Conservation (phyloP, 1,140 invertebrate genomes). For the Musca vetustissima region DNA sequence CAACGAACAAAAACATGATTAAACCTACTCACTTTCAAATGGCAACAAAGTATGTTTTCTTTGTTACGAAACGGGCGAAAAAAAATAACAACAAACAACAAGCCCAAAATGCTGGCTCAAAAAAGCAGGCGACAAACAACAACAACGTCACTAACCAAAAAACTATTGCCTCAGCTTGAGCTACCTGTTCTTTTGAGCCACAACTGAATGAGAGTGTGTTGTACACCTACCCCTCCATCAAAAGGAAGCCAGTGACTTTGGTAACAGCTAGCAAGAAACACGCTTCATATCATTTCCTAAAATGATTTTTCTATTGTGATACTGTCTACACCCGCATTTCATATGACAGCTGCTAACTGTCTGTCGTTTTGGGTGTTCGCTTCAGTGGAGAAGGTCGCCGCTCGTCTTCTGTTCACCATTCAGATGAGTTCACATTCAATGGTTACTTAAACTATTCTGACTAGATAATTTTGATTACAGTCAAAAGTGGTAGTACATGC, state of each 20-base stretch:
- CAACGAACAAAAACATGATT: slow-evolving; percentile 8
- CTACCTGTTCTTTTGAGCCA: slow-evolving; percentile 7
- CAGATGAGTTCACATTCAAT: not conserved
- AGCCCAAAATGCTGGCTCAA: too few relatives aligned
- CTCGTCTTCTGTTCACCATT: too few relatives aligned
- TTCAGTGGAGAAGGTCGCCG: not conserved
- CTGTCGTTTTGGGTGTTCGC: too few relatives aligned
- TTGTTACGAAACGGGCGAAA: not conserved
- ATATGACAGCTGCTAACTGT: slow-evolving; percentile 22
- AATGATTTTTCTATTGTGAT: slow-evolving; percentile 21
- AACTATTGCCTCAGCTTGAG: not conserved
- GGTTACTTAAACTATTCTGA: not conserved
- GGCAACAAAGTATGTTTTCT: not conserved
- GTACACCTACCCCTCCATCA: not conserved
- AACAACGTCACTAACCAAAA: too few relatives aligned
- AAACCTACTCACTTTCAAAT: slow-evolving; percentile 14
- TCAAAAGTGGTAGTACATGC: too few relatives aligned
- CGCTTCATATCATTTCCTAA: slow-evolving; percentile 11
- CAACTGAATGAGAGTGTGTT: too few relatives aligned
- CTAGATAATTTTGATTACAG: too few relatives aligned
- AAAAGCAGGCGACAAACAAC: too few relatives aligned
- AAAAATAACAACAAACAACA: not conserved
- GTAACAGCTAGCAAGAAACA: not conserved
- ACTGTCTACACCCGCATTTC: slow-evolving; percentile 22
- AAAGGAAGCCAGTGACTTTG: not conserved